These are phyloP conservation scores for Neocloeon triangulifer DNA, from an alignment of 1,140 invertebrate genomes.

Conservation along the genomic window DNA sequence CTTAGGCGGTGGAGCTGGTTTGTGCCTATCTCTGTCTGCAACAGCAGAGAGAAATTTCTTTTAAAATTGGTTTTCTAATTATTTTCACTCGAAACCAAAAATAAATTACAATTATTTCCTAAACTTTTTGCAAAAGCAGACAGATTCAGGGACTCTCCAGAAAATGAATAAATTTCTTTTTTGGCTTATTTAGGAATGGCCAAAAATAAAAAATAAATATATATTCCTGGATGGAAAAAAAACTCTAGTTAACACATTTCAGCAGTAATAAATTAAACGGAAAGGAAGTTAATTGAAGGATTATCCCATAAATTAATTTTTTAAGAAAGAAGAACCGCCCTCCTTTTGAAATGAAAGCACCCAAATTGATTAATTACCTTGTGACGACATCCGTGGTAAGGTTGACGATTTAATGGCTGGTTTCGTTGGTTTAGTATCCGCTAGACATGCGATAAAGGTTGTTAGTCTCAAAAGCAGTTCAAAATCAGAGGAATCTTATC, in stretches of 20 bases:
- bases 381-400: constrained; percentile 71
- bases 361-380: constrained; percentile 41
- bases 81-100: no score
- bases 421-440: constrained; percentile 79
- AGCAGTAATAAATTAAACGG: constrained; percentile 3
- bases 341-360: not conserved
- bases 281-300: constrained; percentile 3
- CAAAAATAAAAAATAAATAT: constrained; percentile 2
- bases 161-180: no score
- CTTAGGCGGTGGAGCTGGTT: constrained; percentile 67
- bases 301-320: constrained; percentile 1
- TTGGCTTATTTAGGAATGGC: no score
- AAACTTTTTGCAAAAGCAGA: no score
- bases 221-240: not conserved
- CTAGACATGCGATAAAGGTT: constrained; percentile 19
- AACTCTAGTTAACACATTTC: no score
- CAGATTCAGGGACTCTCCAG: no score
- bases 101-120: no score
- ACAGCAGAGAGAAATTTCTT: no score
- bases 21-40: constrained; percentile 55
- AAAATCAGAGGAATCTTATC: not conserved
- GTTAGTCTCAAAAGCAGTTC: not conserved
- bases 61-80: no score
- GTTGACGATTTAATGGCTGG: constrained; percentile 86
- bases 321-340: not conserved